phyloP scores from a whole-genome alignment of 2,888 invertebrate genomes.

The Malthinus flaveolus region DNA sequence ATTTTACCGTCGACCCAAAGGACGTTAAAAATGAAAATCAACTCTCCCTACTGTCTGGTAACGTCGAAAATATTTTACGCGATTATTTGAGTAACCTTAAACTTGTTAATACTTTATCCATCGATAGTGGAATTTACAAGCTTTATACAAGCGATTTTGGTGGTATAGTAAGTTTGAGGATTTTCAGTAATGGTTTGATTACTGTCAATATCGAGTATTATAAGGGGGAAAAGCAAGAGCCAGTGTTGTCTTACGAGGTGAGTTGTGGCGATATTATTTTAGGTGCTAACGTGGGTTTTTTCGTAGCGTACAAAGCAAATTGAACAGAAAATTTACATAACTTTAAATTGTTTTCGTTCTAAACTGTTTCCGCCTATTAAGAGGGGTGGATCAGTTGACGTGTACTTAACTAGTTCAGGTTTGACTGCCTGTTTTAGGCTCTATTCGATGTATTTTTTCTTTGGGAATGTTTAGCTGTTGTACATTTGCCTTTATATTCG shows the following conservation, averaged over 20 bases:
- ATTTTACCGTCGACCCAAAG: slow-evolving; percentile 75
- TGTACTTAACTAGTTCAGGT: slow-evolving; percentile 89
- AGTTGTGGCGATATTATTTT: slow-evolving; percentile 23
- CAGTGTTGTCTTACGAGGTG: slow-evolving; percentile 78
- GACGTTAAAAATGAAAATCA: slow-evolving; percentile 68
- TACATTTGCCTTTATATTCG: not conserved
- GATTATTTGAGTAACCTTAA: slow-evolving; percentile 74
- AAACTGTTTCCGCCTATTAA: slow-evolving; percentile 82
- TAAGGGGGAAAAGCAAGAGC: slow-evolving; percentile 73
- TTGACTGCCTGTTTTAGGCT: slow-evolving; percentile 51
- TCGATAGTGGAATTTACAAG: slow-evolving; percentile 72
- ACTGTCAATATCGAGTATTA: slow-evolving; percentile 85
- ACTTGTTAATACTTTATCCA: slow-evolving; percentile 66
- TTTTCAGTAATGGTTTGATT: slow-evolving; percentile 75
- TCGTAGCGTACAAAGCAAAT: slow-evolving; percentile 73
- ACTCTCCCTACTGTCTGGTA: slow-evolving; percentile 66
- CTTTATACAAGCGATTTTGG: slow-evolving; percentile 72
- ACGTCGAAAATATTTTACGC: slow-evolving; percentile 70
- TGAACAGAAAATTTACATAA: slow-evolving; percentile 74
- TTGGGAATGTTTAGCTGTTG: not conserved
- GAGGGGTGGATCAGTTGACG: slow-evolving; percentile 80
- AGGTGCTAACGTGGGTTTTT: slow-evolving; percentile 37
- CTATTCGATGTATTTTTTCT: too few species aligned
- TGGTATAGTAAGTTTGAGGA: slow-evolving; percentile 70
- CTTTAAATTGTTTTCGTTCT: slow-evolving; percentile 73